phyloP scores from a whole-genome alignment of 2,113 vertebrate genomes.

The Paradisaea rubra region DNA sequence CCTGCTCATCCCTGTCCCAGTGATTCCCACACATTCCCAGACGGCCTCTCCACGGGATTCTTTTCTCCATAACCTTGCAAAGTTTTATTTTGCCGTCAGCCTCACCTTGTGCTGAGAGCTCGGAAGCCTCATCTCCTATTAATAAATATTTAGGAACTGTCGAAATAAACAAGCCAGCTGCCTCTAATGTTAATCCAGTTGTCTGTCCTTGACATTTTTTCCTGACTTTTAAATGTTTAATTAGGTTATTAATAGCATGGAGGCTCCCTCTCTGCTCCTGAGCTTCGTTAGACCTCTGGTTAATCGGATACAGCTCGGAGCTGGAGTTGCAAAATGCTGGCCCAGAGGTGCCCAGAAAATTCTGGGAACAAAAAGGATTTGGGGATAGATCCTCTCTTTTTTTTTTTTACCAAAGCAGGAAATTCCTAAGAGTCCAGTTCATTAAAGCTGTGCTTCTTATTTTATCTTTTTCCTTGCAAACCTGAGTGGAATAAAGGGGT shows the following conservation, averaged over 20 bases:
- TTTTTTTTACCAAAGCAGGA: not conserved
- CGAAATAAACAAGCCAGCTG: slow-evolving; percentile 30
- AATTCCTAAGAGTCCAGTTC: not conserved
- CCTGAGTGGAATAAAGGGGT: not conserved
- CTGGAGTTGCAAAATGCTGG: not conserved
- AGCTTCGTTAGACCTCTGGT: slow-evolving; percentile 25
- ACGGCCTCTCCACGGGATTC: not conserved
- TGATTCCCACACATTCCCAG: not conserved
- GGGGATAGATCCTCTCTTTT: not conserved
- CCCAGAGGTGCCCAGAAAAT: not conserved
- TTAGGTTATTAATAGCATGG: slow-evolving; percentile 54
- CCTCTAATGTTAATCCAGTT: slow-evolving; percentile 1
- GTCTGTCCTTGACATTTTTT: slow-evolving; percentile 57
- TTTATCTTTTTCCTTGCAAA: not conserved
- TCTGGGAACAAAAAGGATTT: not conserved
- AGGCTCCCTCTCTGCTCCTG: not conserved
- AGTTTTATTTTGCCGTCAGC: not conserved
- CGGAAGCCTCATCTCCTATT: slow-evolving; percentile 13
- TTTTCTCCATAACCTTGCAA: not conserved
- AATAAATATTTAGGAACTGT: slow-evolving; percentile 57
- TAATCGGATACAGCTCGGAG: not conserved
- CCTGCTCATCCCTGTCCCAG: not conserved
- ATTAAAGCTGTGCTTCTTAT: not conserved
- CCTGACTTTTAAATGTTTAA: slow-evolving; percentile 52
- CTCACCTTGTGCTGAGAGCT: not conserved